Conservation (phyloP, 2,888 invertebrate species). For the Drosophila paramelanica region DNA sequence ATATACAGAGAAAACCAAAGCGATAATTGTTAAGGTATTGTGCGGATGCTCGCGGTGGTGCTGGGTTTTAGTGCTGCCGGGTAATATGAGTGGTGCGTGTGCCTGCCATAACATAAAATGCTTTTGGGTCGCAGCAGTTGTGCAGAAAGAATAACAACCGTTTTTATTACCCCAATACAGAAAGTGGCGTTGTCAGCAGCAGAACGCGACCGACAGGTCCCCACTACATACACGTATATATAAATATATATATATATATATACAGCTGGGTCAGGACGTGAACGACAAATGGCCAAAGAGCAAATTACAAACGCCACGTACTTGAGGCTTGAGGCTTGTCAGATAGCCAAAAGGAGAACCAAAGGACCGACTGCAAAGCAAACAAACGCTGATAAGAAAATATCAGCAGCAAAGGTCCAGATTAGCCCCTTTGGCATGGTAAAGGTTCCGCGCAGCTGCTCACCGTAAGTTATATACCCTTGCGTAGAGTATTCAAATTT, state of each 20-base stretch:
- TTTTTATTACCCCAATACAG: conserved; percentile 67
- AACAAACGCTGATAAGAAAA: conserved; percentile 56
- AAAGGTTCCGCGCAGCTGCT: conserved; percentile 29
- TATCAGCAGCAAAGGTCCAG: conserved; percentile 23
- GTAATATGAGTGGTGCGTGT: conserved; percentile 50
- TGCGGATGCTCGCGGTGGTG: conserved; percentile 10
- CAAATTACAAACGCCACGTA: conserved; percentile 65
- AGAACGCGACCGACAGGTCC: conserved; percentile 28
- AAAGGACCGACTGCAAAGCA: conserved; percentile 26
- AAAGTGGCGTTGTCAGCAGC: conserved; percentile 76
- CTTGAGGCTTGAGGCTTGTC: conserved; percentile 51
- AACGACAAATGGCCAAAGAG: conserved; percentile 53
- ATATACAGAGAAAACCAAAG: conserved; percentile 31
- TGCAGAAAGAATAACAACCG: conserved; percentile 43
- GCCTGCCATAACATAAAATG: conserved; percentile 66
- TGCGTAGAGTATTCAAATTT: too few relatives aligned
- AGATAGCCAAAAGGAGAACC: conserved; percentile 29
- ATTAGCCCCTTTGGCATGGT: conserved; percentile 50
- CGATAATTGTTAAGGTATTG: conserved; percentile 60
- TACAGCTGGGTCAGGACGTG: conserved; percentile 14
- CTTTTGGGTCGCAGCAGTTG: conserved; percentile 44
- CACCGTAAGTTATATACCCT: not conserved
- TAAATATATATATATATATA: not conserved
- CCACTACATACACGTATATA: not conserved
- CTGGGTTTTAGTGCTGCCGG: conserved; percentile 1